Evolutionary conservation across 1,140 invertebrate genomes (phyloP).

Genomic region (Hycleus cichorii): DNA sequence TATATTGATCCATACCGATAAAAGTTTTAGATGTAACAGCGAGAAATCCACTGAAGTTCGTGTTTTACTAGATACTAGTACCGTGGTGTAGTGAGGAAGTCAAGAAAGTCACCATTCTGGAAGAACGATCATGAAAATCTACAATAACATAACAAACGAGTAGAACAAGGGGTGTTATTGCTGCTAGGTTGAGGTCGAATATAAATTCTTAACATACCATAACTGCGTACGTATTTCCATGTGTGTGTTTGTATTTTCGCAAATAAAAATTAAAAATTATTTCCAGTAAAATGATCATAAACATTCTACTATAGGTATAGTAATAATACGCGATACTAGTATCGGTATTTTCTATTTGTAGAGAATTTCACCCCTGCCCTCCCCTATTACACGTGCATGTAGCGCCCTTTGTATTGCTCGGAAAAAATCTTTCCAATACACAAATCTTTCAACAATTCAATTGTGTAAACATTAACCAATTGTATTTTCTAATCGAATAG

Average conservation of each 20-base stretch:
- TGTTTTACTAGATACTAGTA: background rate
- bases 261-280: constrained; percentile 39
- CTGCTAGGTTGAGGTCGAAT: constrained; percentile 26
- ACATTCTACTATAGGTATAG: background rate
- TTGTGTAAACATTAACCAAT: constrained; percentile 16
- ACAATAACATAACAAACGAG: constrained; percentile 31
- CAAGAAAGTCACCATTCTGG: constrained; percentile 32
- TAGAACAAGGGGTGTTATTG: constrained; percentile 18
- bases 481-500: constrained; percentile 9
- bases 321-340: no score
- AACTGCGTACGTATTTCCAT: constrained; percentile 3
- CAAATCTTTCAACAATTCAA: constrained; percentile 12
- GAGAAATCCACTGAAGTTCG: constrained; percentile 6
- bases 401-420: no score
- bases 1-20: background rate
- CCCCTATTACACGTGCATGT: no score
- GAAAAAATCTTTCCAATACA: background rate
- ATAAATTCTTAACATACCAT: constrained; percentile 40
- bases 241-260: constrained; percentile 29
- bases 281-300: constrained; percentile 29
- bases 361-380: no score
- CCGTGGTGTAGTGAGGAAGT: background rate
- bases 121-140: constrained; percentile 38
- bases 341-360: no score
- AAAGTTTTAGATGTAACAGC: constrained; percentile 4